phyloP scores from a whole-genome alignment of 2,113 vertebrate genomes.

The Eleginops maclovinus region DNA sequence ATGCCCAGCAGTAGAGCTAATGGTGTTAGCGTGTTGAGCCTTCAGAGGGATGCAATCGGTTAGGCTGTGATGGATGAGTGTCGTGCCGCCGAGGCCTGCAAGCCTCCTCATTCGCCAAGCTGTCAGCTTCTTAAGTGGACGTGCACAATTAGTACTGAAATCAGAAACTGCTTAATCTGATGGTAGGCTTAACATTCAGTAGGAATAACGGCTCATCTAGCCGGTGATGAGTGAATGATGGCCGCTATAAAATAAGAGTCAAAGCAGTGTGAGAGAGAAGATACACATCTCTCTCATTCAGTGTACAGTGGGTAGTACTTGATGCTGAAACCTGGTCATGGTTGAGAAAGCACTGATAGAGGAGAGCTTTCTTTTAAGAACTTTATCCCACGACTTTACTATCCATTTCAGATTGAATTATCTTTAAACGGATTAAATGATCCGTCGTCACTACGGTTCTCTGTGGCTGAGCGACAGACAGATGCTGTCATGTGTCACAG shows the following conservation, averaged over 20 bases:
- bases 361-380: slow-evolving; percentile 14
- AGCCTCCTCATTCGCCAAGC: slow-evolving; percentile 86
- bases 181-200: slow-evolving; percentile 85
- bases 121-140: slow-evolving; percentile 93
- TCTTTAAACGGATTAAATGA: slow-evolving; percentile 1
- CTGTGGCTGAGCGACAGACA: slow-evolving; percentile 14
- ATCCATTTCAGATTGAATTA: slow-evolving; percentile 10
- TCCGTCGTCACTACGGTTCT: slow-evolving; percentile 1
- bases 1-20: slow-evolving; percentile 82
- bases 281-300: slow-evolving; percentile 82
- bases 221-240: slow-evolving; percentile 75
- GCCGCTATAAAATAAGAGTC: slow-evolving; percentile 52
- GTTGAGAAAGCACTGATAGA: slow-evolving; percentile 7
- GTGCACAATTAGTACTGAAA: slow-evolving; percentile 90
- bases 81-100: slow-evolving; percentile 82
- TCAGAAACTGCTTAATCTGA: slow-evolving; percentile 91
- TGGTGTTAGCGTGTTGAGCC: slow-evolving; percentile 84
- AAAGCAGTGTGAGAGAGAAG: slow-evolving; percentile 66
- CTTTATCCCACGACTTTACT: slow-evolving; percentile 11
- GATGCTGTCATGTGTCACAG: slow-evolving; percentile 35
- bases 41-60: slow-evolving; percentile 88
- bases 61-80: slow-evolving; percentile 92
- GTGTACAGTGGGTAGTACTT: slow-evolving; percentile 48
- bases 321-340: slow-evolving; percentile 12
- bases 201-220: slow-evolving; percentile 70